Evolutionary conservation across 2,888 invertebrate genomes (phyloP).

Genomic region (Orthosia gracilis): DNA sequence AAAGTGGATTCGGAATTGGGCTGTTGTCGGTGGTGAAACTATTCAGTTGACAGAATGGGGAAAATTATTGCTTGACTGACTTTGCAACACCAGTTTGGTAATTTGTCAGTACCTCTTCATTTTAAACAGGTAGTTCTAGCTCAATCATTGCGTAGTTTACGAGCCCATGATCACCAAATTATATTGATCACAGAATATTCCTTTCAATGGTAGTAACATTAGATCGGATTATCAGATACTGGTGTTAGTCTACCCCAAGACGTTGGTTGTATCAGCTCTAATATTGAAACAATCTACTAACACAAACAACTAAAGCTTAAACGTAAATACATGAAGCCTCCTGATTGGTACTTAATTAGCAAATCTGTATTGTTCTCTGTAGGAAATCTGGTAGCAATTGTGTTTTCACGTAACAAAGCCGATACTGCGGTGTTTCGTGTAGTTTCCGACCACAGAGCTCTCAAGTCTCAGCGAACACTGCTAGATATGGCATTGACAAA

Average conservation of each 20-base stretch:
- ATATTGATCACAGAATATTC: too few relatives aligned
- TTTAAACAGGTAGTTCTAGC: neutral
- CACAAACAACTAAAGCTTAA: constrained; percentile 34
- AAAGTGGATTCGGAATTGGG: constrained; percentile 15
- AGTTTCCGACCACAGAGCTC: constrained; percentile 10
- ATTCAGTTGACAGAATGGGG: neutral
- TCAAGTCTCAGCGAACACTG: neutral
- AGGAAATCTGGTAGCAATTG: constrained; percentile 48
- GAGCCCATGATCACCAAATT: too few relatives aligned
- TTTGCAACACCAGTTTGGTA: neutral
- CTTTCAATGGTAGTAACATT: neutral
- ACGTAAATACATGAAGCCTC: constrained; percentile 39
- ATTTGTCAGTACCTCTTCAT: neutral
- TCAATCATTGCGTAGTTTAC: too few relatives aligned
- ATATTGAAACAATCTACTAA: constrained; percentile 34
- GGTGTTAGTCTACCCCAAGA: constrained; percentile 4
- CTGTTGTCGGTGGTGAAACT: neutral
- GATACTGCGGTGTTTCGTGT: constrained; percentile 15
- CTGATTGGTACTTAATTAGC: constrained; percentile 59
- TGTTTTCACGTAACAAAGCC: constrained; percentile 45
- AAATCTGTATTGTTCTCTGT: constrained; percentile 38
- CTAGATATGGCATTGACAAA: neutral
- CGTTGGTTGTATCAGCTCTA: constrained; percentile 2
- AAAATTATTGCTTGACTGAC: neutral
- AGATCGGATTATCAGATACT: constrained; percentile 2